Percentiles rank a stretch among this genome's conserved stretches.
Evolutionary conservation across 2,113 vertebrate genomes (phyloP).

Genomic region (Rhynchomys soricoides): DNA sequence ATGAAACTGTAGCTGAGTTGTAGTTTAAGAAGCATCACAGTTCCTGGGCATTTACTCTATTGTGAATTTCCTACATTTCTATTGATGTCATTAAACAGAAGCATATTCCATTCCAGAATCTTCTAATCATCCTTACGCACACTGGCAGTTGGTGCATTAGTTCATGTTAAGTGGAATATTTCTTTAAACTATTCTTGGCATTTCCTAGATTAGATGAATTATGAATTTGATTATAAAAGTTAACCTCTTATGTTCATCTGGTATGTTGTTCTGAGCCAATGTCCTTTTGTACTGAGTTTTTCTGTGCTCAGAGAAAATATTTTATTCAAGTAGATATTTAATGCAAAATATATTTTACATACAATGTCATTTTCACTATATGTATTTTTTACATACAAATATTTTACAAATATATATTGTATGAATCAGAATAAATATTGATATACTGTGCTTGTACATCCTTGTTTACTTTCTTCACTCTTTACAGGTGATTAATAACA

Average conservation of each 20-base stretch:
- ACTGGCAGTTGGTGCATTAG: constrained; percentile 92
- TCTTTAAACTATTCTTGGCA: constrained; percentile 84
- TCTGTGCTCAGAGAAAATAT: constrained; percentile 34
- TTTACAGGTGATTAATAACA: constrained; percentile 54
- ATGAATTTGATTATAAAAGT: constrained; percentile 88
- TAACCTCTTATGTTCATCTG: constrained; percentile 85
- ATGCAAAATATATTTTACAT: constrained; percentile 69
- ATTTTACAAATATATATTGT: constrained; percentile 75
- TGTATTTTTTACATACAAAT: constrained; percentile 70
- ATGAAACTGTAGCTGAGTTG: constrained; percentile 78
- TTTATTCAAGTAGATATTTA: constrained; percentile 72
- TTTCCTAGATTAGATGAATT: constrained; percentile 84
- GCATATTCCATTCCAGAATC: constrained; percentile 88
- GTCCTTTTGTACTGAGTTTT: constrained; percentile 79
- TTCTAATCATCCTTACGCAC: constrained; percentile 89
- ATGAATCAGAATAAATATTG: constrained; percentile 58
- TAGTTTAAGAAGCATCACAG: constrained; percentile 85
- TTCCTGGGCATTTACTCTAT: constrained; percentile 87
- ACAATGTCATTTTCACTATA: constrained; percentile 56
- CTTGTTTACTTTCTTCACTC: constrained; percentile 26
- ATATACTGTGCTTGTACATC: constrained; percentile 45
- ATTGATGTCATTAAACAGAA: constrained; percentile 92
- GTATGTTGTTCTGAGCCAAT: constrained; percentile 84
- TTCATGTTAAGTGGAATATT: constrained; percentile 81
- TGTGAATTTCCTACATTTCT: constrained; percentile 89